Base-by-base conservation (phyloP, 2,797 vertebrate genomes). In the Sardinella longiceps region DNA sequence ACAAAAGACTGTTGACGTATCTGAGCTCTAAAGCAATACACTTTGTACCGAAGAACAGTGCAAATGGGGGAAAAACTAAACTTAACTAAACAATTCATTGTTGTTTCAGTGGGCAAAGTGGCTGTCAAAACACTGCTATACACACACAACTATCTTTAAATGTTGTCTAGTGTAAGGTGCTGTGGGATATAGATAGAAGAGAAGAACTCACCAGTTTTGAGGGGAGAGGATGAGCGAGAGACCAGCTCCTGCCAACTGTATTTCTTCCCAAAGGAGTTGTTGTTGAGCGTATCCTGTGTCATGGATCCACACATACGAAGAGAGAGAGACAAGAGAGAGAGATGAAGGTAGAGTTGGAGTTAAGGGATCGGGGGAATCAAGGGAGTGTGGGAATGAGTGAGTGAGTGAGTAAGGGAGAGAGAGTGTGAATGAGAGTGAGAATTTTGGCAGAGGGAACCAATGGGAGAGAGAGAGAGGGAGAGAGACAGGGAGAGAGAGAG, bases 211-310 rank as follows among this genome's bases (percentile, higher is more conserved):
- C 98, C 98, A 90, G 97, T 95, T 95, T 99, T 99, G 25, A 97
- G 95, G 18, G 98, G 98, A 23, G 98, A 98, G 0, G 97, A 97
- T 0, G 98, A 98, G 85, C 95, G 96, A 6, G 97, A 98, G 87
- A 99, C 97, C 85, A 97, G 97, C 88, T 99, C 98, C 92, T 99
- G 98, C 98, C 98, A 99, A 88, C 97, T 99, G 96, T 97, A 98
- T 91, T 99, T 99, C 95, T 99, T 99, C 85, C 96, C 98, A 85
- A 98, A 94, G 83, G 98, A 98, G 94, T 99, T 99, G 94, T 99
- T 99, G 94, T 99, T 99, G 90, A 99, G 91, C 2, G 97, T 98
- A 95, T 99, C 98, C 98, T 99, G 92, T 83, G 14, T 82, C 81
- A 81, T 37, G 81, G 51, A 93, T 93, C 94, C 92, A 83, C 33